phyloP scores from a whole-genome alignment of 2,888 invertebrate genomes.

The Drosophila antonietae region DNA sequence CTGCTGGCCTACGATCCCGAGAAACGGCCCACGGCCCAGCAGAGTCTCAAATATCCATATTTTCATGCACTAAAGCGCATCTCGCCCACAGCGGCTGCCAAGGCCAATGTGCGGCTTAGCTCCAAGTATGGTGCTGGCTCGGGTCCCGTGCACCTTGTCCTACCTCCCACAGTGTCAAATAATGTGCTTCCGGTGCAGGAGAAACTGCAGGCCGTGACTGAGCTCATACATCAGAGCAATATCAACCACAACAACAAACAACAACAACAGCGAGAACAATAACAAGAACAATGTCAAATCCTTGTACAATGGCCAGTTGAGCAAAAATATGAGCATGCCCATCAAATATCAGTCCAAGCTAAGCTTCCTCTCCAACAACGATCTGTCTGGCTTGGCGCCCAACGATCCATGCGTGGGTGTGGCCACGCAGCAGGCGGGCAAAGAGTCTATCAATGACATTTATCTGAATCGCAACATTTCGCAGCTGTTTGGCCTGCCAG shows the following conservation, averaged over 20 bases:
- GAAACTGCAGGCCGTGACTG: slow-evolving; percentile 78
- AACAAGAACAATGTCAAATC: slow-evolving; percentile 49
- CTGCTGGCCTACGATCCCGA: slow-evolving; percentile 96
- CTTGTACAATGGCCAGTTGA: slow-evolving; percentile 32
- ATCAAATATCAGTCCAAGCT: slow-evolving; percentile 73
- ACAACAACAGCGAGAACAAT: slow-evolving; percentile 49
- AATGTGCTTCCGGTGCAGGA: slow-evolving; percentile 82
- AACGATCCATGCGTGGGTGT: slow-evolving; percentile 50
- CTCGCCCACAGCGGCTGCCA: slow-evolving; percentile 81
- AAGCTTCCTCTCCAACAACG: slow-evolving; percentile 78
- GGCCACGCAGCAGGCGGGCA: slow-evolving; percentile 49
- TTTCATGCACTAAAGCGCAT: slow-evolving; percentile 83
- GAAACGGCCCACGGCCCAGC: slow-evolving; percentile 95
- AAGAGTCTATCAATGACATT: slow-evolving; percentile 83
- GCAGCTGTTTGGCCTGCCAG: slow-evolving; percentile 78
- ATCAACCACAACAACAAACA: slow-evolving; percentile 54
- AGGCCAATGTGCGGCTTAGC: slow-evolving; percentile 75
- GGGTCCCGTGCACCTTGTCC: slow-evolving; percentile 38
- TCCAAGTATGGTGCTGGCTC: slow-evolving; percentile 70
- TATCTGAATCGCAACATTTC: slow-evolving; percentile 82
- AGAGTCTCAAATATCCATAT: slow-evolving; percentile 90
- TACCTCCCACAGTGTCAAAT: slow-evolving; percentile 74
- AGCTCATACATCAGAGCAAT: slow-evolving; percentile 73
- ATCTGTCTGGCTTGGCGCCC: slow-evolving; percentile 46
- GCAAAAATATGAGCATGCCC: slow-evolving; percentile 61